Base-by-base conservation (phyloP, 1,140 invertebrate genomes). In the Euura saliciscinereae region DNA sequence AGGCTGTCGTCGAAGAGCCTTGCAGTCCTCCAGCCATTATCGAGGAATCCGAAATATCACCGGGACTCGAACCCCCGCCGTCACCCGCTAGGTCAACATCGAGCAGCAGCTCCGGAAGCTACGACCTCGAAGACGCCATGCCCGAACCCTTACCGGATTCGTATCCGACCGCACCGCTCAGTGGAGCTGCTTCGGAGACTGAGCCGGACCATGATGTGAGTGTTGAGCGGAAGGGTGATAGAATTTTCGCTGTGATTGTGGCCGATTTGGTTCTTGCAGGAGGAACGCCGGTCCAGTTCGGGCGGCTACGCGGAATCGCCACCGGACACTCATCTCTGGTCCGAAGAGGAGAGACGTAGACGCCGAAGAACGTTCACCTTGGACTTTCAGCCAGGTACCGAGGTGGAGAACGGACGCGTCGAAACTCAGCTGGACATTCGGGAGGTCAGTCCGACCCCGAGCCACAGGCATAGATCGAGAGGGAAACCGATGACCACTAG, bases 291-390 rank as follows among this genome's bases (percentile, higher is more conserved):
- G 79, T 94, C 93, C 66, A 94, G 93, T 2, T 94, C 93, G 2
- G 93, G 93, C 2, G 94, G 94, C 76, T 95, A 94, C 80, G 93
- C 94, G 79, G 94, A 93, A 80, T 93, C 93, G 8, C 90, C 93
- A 0, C 92, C 93, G 44, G 93, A 95, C 77, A 89, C 87, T n/a
- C 82, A 82, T 7, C 71, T 78, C 1, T 93, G 92, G 91, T 88
- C 89, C 43, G 89, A 91, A 44, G 92, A 93, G 68, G 92, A 93
- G 66, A 89, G 90, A 79, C 87, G 89, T 74, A 87, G 90, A 73
- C 89, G 89, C 76, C 92, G 91, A 82, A 92, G 91, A 82, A 89
- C 88, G n/a, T 92, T 93, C 79, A 92, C 90, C 44, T 85, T 94
- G 68, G 92, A 94, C 75, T 92, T 93, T 79, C 88, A 89, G 2